phyloP scores from a whole-genome alignment of 2,797 vertebrate genomes.

The Bufotes viridis region DNA sequence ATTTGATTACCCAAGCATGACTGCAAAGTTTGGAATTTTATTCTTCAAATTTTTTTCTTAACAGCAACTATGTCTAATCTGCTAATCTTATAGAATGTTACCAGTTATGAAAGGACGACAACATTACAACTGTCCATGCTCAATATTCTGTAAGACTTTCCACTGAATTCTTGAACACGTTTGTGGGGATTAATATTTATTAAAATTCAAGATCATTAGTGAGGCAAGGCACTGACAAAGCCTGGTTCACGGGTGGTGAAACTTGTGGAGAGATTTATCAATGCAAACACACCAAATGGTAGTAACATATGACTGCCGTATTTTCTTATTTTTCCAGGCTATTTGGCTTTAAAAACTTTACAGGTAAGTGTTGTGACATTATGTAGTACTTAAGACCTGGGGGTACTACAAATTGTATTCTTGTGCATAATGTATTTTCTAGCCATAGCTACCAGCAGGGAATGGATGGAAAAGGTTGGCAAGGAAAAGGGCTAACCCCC shows the following conservation, averaged over 20 bases:
- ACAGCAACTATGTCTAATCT: conserved; percentile 11
- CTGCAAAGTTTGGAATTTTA: not conserved
- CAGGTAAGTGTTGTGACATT: too few relatives aligned
- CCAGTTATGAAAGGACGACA: not conserved
- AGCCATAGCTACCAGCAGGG: too few relatives aligned
- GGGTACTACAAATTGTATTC: too few relatives aligned
- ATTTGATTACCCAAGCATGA: not conserved
- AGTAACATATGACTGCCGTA: not conserved
- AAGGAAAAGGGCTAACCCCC: too few relatives aligned
- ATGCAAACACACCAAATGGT: not conserved
- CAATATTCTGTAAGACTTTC: not conserved
- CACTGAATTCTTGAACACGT: not conserved
- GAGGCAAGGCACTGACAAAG: not conserved
- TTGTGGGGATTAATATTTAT: not conserved
- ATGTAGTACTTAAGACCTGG: too few relatives aligned
- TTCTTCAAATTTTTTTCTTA: not conserved
- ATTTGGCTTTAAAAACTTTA: too few relatives aligned
- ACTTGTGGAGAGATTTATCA: not conserved
- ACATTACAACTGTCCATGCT: not conserved
- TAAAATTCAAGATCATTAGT: not conserved
- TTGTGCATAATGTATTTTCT: too few relatives aligned
- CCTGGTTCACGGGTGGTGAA: not conserved
- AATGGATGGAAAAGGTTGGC: too few relatives aligned
- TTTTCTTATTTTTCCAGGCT: too few relatives aligned
- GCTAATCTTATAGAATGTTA: not conserved